Base-by-base conservation (phyloP, 2,888 invertebrate species). In the Ditula angustiorana region DNA sequence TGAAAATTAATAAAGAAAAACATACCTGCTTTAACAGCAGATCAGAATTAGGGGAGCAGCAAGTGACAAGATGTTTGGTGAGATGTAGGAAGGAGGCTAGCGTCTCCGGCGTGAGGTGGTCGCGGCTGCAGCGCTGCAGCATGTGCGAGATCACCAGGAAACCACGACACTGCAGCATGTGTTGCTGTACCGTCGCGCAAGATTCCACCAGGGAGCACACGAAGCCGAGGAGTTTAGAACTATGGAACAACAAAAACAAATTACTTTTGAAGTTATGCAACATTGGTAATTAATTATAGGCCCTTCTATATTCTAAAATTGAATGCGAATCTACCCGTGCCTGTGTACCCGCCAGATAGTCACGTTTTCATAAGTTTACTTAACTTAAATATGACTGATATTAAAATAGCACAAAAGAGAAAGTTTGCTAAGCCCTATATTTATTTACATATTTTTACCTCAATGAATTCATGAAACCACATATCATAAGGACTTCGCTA, bases 161-260 rank as follows among this genome's bases (percentile, higher is more conserved):
- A 67, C 99, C 99, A 76, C 99, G 96, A 87, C 98, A 99, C 89
- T 99, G 99, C 86, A 99, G 97, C 97, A 99, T 98, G 88, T 99
- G 99, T 85, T 99, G 99, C 85, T 99, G 99, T 66, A 99, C 99
- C 37, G 98, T 98, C 83, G 97, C 96, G 74, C 99, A 99, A 46
- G 98, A 98, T 88, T 99, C 98, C 74, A 99, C 97, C 82, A 99
- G 94, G 82, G 99, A 99, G 88, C 99, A 99, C 78, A 99, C 97
- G 93, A 99, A 98, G 69, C 98, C 98, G 86, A 99, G 95, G 70
- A 99, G 94, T 86, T 98, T 99, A 57, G 98, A 98, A 94, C 99
- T 97, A 93, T 13, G 71, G 69, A 92, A 16, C 7, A 47, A 19
- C 11, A 49, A 24, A 46, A 13, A 5, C 5, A 24, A 10, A 16